Base-by-base conservation (phyloP, 2,888 invertebrate genomes). In the Mantis religiosa region DNA sequence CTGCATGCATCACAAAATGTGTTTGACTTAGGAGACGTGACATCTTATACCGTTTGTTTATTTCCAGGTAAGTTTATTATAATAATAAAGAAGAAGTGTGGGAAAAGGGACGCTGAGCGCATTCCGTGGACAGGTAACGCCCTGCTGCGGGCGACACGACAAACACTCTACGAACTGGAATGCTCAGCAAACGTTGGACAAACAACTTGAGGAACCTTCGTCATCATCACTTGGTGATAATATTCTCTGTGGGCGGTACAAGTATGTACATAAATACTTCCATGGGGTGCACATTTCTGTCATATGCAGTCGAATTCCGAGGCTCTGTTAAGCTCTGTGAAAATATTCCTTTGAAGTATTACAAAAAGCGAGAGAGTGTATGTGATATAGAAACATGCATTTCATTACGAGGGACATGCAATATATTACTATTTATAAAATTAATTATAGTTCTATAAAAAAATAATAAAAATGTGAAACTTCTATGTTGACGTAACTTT, bases 371-470 rank as follows among this genome's bases (percentile, higher is more conserved):
- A n/a, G n/a, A n/a, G n/a, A n/a, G n/a, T n/a, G n/a, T n/a, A n/a
- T 2, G 3, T 15, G 6, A 12, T 1, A 41, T 1, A 2, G 1
- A 12, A 12, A 9, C 0, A 1, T 41, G 12, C 1, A 41, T 1
- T 12, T 0, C 41, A 41, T 41, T 41, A 12, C 12, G 41, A 41
- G 1, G 1, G 12, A 41, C 41, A 41, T 12, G 41, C 9, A 41
- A 41, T 6, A 41, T 1, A 12, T 0, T 6, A 9, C 41, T 34
- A 12, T 41, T 41, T 41, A 9, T 41, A 12, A 41, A 12, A 41
- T 9, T 41, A 9, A 12, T n/a, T 12, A 1, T 7, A 34, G 8
- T 7, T 4, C 4, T 34, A 34, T 8, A 34, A 7, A 34, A 6
- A 34, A 4, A 1, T 7, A 6, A 34, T 1, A 34, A 8, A 8